Evolutionary conservation across 2,888 invertebrate species (phyloP), one percentile per base, ranked within the genome.

Genomic region (Drepana falcataria): DNA sequence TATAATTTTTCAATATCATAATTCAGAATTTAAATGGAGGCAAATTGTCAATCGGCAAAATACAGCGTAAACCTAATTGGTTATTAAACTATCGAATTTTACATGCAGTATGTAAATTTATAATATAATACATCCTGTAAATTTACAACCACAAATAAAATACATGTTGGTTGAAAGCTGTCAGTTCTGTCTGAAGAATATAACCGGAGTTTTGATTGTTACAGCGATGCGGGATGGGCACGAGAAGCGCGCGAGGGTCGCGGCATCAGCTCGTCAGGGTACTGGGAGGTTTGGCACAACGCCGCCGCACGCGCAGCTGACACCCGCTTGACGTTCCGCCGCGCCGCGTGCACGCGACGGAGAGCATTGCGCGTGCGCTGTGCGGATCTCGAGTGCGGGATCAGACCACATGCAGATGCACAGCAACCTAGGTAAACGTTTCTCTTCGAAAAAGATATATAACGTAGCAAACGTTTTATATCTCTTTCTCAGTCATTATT

Each of bases 331-430:
- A 92, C 94, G 2, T 95, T 95, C 79, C 91, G 93, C 53, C 91
- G 93, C 40, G 93, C 95, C 0, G 70, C 87, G 2, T 96, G 96
- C 77, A 76, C 91, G 6, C 90, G 90, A 35, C 92, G 92, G 52
- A 92, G 94, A 58, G 93, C 95, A 1, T 90, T 95, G 37, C 91
- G 93, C 61, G 93, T 96, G 35, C 92, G 93, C 55, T 96, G 96
- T 75, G 90, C 92, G 55, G 92, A 92, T 56, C 87, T 95, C 51
- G 94, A 95, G 77, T 95, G 96, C 75, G 95, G 96, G 7, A 92
- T 95, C 61, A 81, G 94, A 64, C 94, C 95, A 0, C 93, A 94
- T 69, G 92, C 93, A 34, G 87, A 92, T 55, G 91, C 92, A 58
- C 92, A 93, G 65, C 93, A 94, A 79, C 94, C 95, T 41, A 93